A percentile compares a stretch with the other conserved stretches of the same genome.
Evolutionary conservation across 2,797 vertebrate genomes (phyloP).

Genomic region (Paedocypris micromegethes): DNA sequence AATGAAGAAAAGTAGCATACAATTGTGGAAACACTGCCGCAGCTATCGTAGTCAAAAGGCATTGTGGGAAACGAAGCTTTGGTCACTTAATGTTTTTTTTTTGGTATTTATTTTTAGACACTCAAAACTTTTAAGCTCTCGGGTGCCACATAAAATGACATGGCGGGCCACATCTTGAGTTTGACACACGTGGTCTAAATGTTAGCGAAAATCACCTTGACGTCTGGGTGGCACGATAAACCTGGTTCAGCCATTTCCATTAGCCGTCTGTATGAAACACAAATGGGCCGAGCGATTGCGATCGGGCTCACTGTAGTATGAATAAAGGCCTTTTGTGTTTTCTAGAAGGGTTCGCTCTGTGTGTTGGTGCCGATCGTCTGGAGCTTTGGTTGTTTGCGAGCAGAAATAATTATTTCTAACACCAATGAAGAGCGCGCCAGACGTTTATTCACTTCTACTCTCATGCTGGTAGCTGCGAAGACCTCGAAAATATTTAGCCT

Average conservation of each 20-base stretch:
- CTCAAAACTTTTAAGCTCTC: too few relatives aligned
- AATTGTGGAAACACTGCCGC: too few relatives aligned
- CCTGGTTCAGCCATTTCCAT: slow-evolving; percentile 39
- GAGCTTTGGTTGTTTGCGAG: neutral
- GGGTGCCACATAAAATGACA: too few relatives aligned
- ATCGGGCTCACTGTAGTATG: slow-evolving; percentile 28
- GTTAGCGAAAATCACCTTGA: slow-evolving; percentile 33
- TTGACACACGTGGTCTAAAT: too few relatives aligned
- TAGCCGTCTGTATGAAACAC: slow-evolving; percentile 30
- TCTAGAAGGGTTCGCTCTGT: slow-evolving; percentile 30
- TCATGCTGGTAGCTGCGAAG: slow-evolving; percentile 22
- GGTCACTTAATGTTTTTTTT: too few relatives aligned
- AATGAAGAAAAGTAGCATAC: too few relatives aligned
- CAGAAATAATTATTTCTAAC: slow-evolving; percentile 26
- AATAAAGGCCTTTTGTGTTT: slow-evolving; percentile 41
- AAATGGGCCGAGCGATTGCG: slow-evolving; percentile 37
- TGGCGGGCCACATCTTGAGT: too few relatives aligned
- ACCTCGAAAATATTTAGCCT: slow-evolving; percentile 9
- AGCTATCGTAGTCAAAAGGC: too few relatives aligned
- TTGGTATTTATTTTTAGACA: too few relatives aligned
- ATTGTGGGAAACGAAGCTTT: too few relatives aligned
- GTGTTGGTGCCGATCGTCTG: slow-evolving; percentile 15
- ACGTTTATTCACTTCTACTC: slow-evolving; percentile 26
- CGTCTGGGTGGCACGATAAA: slow-evolving; percentile 33
- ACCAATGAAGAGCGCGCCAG: slow-evolving; percentile 8